A percentile compares a stretch with the other conserved stretches of the same genome.
These are phyloP conservation scores for Ammodramus savannarum DNA, from an alignment of 2,113 vertebrate species.

Conservation along the genomic window DNA sequence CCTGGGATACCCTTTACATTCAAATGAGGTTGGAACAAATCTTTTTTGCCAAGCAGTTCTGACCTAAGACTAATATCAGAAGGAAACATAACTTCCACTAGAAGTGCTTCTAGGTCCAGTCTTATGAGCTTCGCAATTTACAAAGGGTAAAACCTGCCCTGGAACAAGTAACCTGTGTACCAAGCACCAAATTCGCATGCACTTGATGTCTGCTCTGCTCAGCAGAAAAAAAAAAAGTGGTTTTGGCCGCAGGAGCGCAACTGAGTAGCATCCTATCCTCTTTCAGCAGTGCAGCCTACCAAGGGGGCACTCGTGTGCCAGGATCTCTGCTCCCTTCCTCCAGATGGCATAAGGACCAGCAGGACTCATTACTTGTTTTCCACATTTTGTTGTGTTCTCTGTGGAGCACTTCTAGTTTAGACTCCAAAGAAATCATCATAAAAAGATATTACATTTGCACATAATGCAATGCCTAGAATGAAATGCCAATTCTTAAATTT, in stretches of 20 bases:
- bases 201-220: background rate
- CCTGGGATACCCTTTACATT: background rate
- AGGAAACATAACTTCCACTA: background rate
- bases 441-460: background rate
- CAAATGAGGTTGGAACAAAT: background rate
- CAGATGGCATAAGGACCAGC: background rate
- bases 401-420: background rate
- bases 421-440: background rate
- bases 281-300: background rate
- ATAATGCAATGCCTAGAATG: slow-evolving; percentile 27
- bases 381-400: background rate
- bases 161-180: background rate
- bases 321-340: background rate
- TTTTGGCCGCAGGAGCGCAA: background rate
- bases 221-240: background rate
- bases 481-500: slow-evolving; percentile 44
- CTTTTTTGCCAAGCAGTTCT: background rate
- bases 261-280: background rate
- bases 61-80: background rate
- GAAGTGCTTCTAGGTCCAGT: background rate
- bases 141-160: background rate
- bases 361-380: background rate
- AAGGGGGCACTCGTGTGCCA: background rate
- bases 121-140: background rate
- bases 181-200: background rate